Conservation (phyloP, 2,888 invertebrate genomes). For the Macrophya alboannulata region DNA sequence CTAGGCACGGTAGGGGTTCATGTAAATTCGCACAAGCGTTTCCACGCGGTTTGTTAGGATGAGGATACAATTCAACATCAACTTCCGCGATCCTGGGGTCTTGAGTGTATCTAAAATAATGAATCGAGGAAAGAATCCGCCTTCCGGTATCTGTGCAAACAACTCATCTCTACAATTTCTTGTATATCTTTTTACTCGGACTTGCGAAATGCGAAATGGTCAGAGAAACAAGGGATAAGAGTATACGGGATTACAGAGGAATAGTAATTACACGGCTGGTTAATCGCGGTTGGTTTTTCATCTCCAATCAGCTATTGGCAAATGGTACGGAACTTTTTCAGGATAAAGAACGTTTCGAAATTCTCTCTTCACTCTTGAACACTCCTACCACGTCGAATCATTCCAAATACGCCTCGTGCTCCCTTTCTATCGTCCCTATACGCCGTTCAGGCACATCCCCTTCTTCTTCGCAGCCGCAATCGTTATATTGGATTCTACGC, state of each 20-base stretch:
- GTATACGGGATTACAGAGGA: slow-evolving; percentile 3
- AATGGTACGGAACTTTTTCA: neutral
- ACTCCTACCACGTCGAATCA: neutral
- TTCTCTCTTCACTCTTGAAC: slow-evolving; percentile 6
- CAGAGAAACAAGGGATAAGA: neutral
- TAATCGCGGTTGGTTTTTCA: slow-evolving; percentile 35
- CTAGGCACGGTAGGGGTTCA: neutral
- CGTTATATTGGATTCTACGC: slow-evolving; percentile 47
- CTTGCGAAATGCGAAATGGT: slow-evolving; percentile 7
- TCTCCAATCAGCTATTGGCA: slow-evolving; percentile 23
- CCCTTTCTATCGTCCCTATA: neutral
- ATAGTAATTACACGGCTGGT: slow-evolving; percentile 23
- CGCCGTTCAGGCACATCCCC: slow-evolving; percentile 17
- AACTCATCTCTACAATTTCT: neutral
- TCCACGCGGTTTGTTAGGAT: neutral
- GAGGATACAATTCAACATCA: neutral
- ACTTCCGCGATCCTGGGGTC: neutral
- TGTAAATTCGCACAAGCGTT: neutral
- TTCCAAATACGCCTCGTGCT: slow-evolving; percentile 9
- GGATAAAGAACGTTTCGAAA: slow-evolving; percentile 3
- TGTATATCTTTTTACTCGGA: neutral
- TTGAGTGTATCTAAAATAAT: neutral
- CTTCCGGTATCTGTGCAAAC: neutral
- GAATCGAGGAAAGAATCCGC: neutral
- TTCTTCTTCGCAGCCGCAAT: slow-evolving; percentile 36